These are phyloP conservation scores for Gonioctena quinquepunctata DNA, from an alignment of 1,140 invertebrate genomes.

Conservation along the genomic window DNA sequence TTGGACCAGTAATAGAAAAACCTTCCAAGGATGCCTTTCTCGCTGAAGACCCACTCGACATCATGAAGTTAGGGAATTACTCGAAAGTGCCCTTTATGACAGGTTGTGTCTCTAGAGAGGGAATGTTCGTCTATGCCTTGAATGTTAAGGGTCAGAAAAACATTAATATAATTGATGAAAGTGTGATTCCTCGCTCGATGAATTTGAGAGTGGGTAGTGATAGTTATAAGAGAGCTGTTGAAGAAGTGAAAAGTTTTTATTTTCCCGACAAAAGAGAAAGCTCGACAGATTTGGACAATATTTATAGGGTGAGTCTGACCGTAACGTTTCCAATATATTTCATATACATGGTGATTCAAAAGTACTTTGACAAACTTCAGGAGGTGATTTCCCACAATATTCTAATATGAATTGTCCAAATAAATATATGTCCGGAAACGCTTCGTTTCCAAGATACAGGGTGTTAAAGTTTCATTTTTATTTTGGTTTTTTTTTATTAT, in stretches of 20 bases:
- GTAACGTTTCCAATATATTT: neutral
- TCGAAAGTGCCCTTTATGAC: conserved; percentile 61
- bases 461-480: too few species aligned
- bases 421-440: too few species aligned
- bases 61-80: conserved; percentile 51
- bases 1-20: conserved; percentile 59
- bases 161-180: conserved; percentile 29
- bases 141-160: conserved; percentile 55
- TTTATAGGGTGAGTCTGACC: conserved; percentile 42
- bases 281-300: conserved; percentile 47
- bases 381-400: too few species aligned
- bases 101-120: conserved; percentile 56
- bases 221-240: conserved; percentile 53
- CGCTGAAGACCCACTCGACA: conserved; percentile 56
- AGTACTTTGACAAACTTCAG: too few species aligned
- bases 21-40: conserved; percentile 55
- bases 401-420: too few species aligned
- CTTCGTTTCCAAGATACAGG: too few species aligned
- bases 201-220: conserved; percentile 56
- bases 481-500: too few species aligned
- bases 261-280: conserved; percentile 54
- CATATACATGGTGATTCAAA: too few species aligned
- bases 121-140: conserved; percentile 54
- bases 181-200: conserved; percentile 53
- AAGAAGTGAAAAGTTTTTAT: conserved; percentile 60